A percentile compares a stretch with the other conserved stretches of the same genome.
These are phyloP conservation scores for Dreissena rostriformis DNA, from an alignment of 1,140 invertebrate genomes.

Conservation along the genomic window DNA sequence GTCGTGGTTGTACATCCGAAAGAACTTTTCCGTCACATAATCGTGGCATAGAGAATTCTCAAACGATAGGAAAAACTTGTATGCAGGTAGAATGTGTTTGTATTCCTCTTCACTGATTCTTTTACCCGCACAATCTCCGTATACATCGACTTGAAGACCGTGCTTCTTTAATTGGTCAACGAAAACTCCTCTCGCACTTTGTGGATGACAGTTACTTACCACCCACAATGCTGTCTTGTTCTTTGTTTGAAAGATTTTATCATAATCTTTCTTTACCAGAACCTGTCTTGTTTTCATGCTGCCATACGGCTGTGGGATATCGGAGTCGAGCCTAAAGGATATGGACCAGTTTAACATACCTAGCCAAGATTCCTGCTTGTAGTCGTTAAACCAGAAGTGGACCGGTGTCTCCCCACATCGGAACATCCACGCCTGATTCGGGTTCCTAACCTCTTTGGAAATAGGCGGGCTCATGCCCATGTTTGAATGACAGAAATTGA, in stretches of 20 bases:
- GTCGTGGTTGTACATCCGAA: constrained; percentile 75
- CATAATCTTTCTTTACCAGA: background rate
- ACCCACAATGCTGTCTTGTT: background rate
- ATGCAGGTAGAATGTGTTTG: constrained; percentile 4
- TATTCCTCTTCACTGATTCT: background rate
- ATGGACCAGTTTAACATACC: constrained; percentile 26
- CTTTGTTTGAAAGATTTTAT: background rate
- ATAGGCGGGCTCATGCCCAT: background rate
- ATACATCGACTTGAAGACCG: constrained; percentile 3
- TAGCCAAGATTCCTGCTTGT: background rate
- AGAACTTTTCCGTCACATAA: constrained; percentile 98
- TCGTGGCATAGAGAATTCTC: constrained; percentile 96
- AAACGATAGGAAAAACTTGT: constrained; percentile 78
- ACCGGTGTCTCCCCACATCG: background rate
- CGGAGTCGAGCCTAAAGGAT: constrained; percentile 23
- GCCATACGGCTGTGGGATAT: constrained; percentile 18
- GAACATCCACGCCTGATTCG: constrained; percentile 25
- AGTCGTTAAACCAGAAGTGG: background rate
- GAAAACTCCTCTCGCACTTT: background rate
- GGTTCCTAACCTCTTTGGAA: background rate
- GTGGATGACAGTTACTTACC: background rate
- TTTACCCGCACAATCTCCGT: background rate
- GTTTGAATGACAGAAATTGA: background rate
- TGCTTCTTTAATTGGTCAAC: background rate
- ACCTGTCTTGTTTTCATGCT: background rate